Base-by-base conservation (phyloP, 1,140 invertebrate genomes). In the Mycetomoellerius zeteki region DNA sequence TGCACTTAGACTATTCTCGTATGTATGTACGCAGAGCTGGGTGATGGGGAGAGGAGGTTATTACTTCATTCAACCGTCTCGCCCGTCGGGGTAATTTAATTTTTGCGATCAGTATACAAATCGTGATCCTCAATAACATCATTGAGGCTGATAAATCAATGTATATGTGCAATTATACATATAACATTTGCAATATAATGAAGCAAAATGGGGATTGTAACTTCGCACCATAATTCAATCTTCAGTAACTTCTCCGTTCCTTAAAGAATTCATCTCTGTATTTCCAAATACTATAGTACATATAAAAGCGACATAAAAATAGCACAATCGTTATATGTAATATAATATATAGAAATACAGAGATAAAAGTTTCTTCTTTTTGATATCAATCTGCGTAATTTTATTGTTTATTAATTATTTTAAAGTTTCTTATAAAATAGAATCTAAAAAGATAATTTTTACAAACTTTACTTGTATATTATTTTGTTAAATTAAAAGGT, bases 1-100 rank as follows among this genome's bases (percentile, higher is more conserved):
- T 67, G 56, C 89, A 85, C 88, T 60, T 90, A 88, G 78, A 85
- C 67, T 85, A 82, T 60, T 87, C 33, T 89, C 47, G 50, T 58
- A 82, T 16, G 54, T 56, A 67, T 80, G 75, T 76, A 77, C 82
- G 73, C 33, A 43, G 64, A 86, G 85, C 54, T 81, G 60, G 76
- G 76, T 60, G 30, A 62, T 47, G 33, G 16, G 33, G 16, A 64
- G 21, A 62, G 33, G 24, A 73, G 58, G 19, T 30, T 24, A n/a
- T 78, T 71, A 24, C 37, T 47, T n/a, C 24, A 73, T 54, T 47
- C 30, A 19, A 64, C 21, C n/a, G 14, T 65, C 62, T 58, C 75
- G 37, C 4, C 14, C 8, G 0, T 75, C 37, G 10, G 19, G 10
- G 19, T 73, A 71, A 72, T 69, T 58, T 16, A 43, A 69, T 30